Evolutionary conservation across 2,113 vertebrate genomes (phyloP).

Genomic region (Martes martes): DNA sequence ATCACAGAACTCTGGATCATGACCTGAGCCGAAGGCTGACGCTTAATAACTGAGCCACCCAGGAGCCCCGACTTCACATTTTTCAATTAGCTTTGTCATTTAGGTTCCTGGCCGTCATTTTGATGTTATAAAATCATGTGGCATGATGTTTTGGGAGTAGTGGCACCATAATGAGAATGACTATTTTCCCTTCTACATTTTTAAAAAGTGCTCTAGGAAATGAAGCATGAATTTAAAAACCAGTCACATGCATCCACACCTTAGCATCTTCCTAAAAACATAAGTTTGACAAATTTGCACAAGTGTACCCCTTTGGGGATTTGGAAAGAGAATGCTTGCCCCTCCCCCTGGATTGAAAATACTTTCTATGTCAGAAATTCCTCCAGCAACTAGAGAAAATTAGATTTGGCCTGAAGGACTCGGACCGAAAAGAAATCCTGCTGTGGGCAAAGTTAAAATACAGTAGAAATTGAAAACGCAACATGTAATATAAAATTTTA

Average conservation of each 20-base stretch:
- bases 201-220: slow-evolving; percentile 34
- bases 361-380: background rate
- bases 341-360: background rate
- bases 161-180: background rate
- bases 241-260: background rate
- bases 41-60: too few relatives aligned
- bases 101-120: background rate
- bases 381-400: slow-evolving; percentile 21
- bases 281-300: background rate
- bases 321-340: background rate
- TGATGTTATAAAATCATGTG: background rate
- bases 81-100: background rate
- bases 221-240: slow-evolving; percentile 17
- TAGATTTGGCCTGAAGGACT: slow-evolving; percentile 47
- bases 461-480: slow-evolving; percentile 13
- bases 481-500: background rate
- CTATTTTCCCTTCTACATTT: background rate
- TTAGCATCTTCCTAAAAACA: background rate
- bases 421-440: slow-evolving; percentile 20
- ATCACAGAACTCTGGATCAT: too few relatives aligned
- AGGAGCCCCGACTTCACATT: background rate
- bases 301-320: background rate
- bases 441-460: slow-evolving; percentile 37
- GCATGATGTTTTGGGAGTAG: background rate
- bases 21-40: too few relatives aligned